Conservation (phyloP, 2,888 invertebrate species). For the Patella caerulea region DNA sequence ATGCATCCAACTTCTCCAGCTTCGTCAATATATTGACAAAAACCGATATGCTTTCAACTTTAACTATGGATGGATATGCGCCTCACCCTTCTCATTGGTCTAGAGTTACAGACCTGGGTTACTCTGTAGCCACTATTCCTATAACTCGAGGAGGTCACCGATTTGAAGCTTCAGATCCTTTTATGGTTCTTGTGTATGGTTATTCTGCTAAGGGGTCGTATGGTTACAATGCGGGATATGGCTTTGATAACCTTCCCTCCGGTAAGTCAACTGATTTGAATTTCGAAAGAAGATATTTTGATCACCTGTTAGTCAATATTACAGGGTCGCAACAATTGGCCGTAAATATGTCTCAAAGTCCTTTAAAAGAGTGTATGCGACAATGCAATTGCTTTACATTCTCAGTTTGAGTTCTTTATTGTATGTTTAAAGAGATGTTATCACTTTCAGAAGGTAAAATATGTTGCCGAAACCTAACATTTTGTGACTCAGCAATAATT, state of each 20-base stretch:
- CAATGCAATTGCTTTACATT: too few relatives aligned
- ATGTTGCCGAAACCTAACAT: too few relatives aligned
- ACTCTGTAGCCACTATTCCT: neutral
- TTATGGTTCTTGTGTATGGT: neutral
- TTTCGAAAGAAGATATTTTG: too few relatives aligned
- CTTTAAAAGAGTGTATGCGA: neutral
- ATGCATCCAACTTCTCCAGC: conserved; percentile 16
- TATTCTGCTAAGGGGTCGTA: neutral
- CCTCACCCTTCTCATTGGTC: neutral
- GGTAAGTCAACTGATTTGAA: neutral
- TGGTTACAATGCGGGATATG: neutral
- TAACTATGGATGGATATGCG: neutral
- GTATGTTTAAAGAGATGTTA: too few relatives aligned
- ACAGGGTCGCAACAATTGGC: too few relatives aligned
- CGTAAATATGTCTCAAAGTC: neutral
- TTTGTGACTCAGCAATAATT: too few relatives aligned
- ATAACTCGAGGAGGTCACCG: neutral
- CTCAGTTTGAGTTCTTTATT: too few relatives aligned
- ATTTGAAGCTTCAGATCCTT: neutral
- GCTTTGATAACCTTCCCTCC: neutral
- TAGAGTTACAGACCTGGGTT: neutral
- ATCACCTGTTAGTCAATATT: too few relatives aligned
- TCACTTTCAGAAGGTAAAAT: too few relatives aligned
- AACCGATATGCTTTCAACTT: neutral
- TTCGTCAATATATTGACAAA: conserved; percentile 12